Evolutionary conservation across 2,113 vertebrate species (phyloP).

Genomic region (Thunnus maccoyii): DNA sequence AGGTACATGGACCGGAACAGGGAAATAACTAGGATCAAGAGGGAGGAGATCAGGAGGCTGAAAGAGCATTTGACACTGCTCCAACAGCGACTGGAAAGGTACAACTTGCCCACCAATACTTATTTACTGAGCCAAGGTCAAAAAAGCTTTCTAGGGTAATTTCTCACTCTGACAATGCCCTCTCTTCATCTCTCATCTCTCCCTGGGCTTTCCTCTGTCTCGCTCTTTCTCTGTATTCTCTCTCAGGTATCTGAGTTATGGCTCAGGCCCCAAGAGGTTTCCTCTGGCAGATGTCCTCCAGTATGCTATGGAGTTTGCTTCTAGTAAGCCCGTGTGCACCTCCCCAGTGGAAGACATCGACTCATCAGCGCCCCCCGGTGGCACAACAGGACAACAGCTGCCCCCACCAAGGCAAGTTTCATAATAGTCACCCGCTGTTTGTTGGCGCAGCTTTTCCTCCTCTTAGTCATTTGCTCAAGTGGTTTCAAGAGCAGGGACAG

Average conservation of each 20-base stretch:
- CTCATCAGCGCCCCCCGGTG: constrained; percentile 87
- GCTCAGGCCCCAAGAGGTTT: constrained; percentile 98
- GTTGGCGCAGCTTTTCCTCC: background rate
- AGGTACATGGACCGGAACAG: constrained; percentile 99
- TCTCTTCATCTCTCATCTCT: constrained; percentile 11
- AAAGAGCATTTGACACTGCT: constrained; percentile 96
- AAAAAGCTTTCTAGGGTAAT: constrained; percentile 5
- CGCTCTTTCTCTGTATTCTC: background rate
- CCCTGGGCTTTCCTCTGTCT: background rate
- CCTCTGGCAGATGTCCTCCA: constrained; percentile 98
- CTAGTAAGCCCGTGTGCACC: constrained; percentile 96
- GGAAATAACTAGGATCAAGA: constrained; percentile 96
- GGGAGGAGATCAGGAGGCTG: constrained; percentile 97
- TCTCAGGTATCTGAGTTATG: constrained; percentile 95
- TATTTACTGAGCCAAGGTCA: constrained; percentile 33
- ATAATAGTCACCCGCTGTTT: background rate
- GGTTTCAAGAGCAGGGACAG: background rate
- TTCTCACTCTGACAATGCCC: constrained; percentile 4
- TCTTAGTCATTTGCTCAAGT: background rate
- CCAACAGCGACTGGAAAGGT: constrained; percentile 98
- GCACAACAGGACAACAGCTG: constrained; percentile 86
- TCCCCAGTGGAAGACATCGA: constrained; percentile 96
- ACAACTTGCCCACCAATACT: constrained; percentile 22
- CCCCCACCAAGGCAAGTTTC: constrained; percentile 86
- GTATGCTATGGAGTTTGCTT: constrained; percentile 98